Evolutionary conservation across 1,140 invertebrate genomes (phyloP), one percentile per base, ranked within the genome.

Genomic region (Hestina assimilis): DNA sequence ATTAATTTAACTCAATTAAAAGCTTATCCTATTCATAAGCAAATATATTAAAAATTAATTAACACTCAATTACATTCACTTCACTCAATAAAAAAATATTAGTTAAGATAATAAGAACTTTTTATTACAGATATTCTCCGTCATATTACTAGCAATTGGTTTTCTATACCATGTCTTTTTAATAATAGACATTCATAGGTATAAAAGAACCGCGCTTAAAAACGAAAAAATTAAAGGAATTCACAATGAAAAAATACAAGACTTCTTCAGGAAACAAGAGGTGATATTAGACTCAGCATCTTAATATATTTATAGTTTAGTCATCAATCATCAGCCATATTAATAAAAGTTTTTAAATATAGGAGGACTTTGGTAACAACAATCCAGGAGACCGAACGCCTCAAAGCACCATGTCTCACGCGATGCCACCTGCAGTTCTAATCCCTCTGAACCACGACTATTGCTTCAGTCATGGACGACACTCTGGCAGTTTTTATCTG

Each of bases 401-500:
- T 2, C 79, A 69, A 20, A 55, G 46, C 3, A 75, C 38, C 41
- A 67, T 54, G 47, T 59, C 69, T 11, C 57, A 59, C 12, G 52
- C 24, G 47, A 59, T 80, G 2, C 79, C 69, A 7, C 72, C 78
- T 1, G 69, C 82, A 1, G 23, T 66, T 7, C 63, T 87, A 6
- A 72, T 71, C 2, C 76, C 81, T 14, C 43, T 84, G 11, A 81
- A 77, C 55, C 91, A 92, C 63, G 72, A 89, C 59, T 92, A 92
- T 71, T 92, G 91, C 75, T 93, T 92, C 76, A 91, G 85, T 57
- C 85, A 87, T 35, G 92, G 91, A 35, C 79, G 93, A 52, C 93
- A 94, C 76, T 91, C 92, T 40, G 93, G 92, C 4, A 93, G 92
- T 66, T 93, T 94, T 74, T 95, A 93, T 75, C 88, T 94, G 2